Base-by-base conservation (phyloP, 2,888 invertebrate species). In the Drosophila monieri region DNA sequence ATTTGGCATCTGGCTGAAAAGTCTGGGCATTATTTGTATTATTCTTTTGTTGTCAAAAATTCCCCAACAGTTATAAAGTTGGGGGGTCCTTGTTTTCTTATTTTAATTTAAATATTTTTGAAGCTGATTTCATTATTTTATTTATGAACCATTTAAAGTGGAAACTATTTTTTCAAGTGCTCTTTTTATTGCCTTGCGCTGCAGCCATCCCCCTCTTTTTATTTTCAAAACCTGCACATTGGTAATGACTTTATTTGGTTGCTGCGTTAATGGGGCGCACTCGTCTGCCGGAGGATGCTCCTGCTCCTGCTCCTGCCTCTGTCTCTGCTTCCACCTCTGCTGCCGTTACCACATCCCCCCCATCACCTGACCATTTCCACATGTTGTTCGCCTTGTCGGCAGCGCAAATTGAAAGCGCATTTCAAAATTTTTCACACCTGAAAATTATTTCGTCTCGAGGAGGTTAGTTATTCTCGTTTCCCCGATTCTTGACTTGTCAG, bases 331-430 rank as follows among this genome's bases (percentile, higher is more conserved):
- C 57, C 18, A 32, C 54, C 14, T 37, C 49, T 54, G 6, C 35
- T 9, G 8, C 12, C 9, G 18, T 9, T n/a, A n/a, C n/a, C n/a
- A n/a, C n/a, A n/a, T n/a, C 8, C 15, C 12, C 35, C 12, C 12
- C 12, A n/a, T 12, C 39, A 39, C 14, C n/a, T n/a, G 8, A 14
- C 39, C 39, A 14, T n/a, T 23, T n/a, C 43, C 32, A 8, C 65
- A 47, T 35, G 35, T 44, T 35, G 35, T 44, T 35, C 18, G 10
- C 27, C 18, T 47, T 74, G 77, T 76, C 73, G 60, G 75, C 80
- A 85, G 84, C 84, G 78, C 81, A 81, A 81, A 86, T 81, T 81
- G 81, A 81, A 81, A 80, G 81, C 80, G 84, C 86, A 86, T 86
- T 81, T 86, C 76, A 81, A 83, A 81, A 86, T 86, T 80, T 84